Conservation (phyloP, 1,140 invertebrate genomes). For the Cotesia vestalis region DNA sequence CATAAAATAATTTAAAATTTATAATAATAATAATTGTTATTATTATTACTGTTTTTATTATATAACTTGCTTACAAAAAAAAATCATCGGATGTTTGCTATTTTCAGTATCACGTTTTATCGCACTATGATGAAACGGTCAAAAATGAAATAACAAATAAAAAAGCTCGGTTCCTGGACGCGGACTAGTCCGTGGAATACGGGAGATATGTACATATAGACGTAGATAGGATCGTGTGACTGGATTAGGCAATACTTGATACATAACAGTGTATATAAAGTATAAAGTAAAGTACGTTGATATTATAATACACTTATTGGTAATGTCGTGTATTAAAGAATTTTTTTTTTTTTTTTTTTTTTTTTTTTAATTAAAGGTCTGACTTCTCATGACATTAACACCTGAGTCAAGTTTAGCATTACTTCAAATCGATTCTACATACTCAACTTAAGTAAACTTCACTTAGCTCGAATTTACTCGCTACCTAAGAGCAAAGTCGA, state of each 20-base stretch:
- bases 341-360: too few species aligned
- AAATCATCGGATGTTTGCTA: too few species aligned
- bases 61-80: too few species aligned
- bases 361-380: too few species aligned
- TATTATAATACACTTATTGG: slow-evolving; percentile 4
- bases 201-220: background rate
- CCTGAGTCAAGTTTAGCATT: too few species aligned
- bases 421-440: too few species aligned
- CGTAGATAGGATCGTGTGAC: slow-evolving; percentile 1
- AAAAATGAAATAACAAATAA: background rate
- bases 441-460: slow-evolving; percentile 3
- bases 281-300: too few species aligned
- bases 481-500: slow-evolving; percentile 27
- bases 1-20: background rate
- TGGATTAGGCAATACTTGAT: slow-evolving; percentile 5
- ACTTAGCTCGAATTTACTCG: slow-evolving; percentile 5
- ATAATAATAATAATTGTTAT: background rate
- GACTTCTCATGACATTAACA: too few species aligned
- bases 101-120: too few species aligned
- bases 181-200: slow-evolving; percentile 18
- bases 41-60: too few species aligned
- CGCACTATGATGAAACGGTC: too few species aligned
- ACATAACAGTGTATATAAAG: too few species aligned
- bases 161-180: slow-evolving; percentile 1
- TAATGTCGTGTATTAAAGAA: background rate